Conservation (phyloP, 2,797 vertebrate genomes). For the Thaleichthys pacificus region DNA sequence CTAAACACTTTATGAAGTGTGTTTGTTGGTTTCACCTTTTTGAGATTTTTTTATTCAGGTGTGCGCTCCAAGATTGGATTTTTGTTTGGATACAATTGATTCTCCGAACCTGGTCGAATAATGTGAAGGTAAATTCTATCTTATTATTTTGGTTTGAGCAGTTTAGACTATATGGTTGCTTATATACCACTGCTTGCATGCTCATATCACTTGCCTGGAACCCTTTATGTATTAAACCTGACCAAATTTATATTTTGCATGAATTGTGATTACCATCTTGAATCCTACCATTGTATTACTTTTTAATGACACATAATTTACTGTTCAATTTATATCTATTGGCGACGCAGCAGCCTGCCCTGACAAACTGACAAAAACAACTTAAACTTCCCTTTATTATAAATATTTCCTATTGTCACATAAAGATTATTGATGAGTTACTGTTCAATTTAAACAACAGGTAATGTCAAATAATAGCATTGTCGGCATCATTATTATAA, state of each 20-base stretch:
- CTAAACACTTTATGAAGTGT: neutral
- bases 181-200: neutral
- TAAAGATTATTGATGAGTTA: too few relatives aligned
- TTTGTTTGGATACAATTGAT: slow-evolving; percentile 50
- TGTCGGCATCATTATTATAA: too few relatives aligned
- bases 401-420: too few relatives aligned
- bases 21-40: slow-evolving; percentile 26
- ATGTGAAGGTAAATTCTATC: slow-evolving; percentile 78
- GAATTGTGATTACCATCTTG: too few relatives aligned
- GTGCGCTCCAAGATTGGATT: slow-evolving; percentile 69
- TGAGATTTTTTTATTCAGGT: slow-evolving; percentile 44
- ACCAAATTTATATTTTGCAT: too few relatives aligned
- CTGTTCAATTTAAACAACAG: too few relatives aligned
- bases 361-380: neutral
- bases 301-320: too few relatives aligned
- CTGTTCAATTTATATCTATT: too few relatives aligned
- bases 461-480: too few relatives aligned
- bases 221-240: neutral
- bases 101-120: slow-evolving; percentile 68
- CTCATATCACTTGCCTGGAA: neutral
- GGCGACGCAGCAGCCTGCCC: too few relatives aligned
- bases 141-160: neutral
- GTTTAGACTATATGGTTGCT: neutral
- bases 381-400: too few relatives aligned
- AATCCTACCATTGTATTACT: too few relatives aligned